phyloP scores from a whole-genome alignment of 2,113 vertebrate species.

The Hippocampus abdominalis region DNA sequence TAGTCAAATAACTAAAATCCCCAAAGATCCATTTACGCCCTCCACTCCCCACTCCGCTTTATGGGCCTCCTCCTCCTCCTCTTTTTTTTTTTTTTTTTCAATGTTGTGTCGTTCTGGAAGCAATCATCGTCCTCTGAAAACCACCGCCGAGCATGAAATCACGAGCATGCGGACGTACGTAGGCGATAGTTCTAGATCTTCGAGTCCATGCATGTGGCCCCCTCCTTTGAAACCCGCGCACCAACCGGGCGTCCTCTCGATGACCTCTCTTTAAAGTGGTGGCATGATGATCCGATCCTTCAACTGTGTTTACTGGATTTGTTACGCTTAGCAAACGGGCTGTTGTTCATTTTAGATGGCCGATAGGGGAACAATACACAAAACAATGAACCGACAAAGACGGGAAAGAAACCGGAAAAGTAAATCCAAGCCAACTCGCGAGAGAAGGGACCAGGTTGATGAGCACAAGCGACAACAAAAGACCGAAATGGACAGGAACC shows the following conservation, averaged over 20 bases:
- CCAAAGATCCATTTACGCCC: constrained; percentile 26
- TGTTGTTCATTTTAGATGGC: not conserved
- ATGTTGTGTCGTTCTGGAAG: constrained; percentile 59
- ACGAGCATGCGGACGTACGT: constrained; percentile 59
- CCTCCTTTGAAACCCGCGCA: constrained; percentile 59
- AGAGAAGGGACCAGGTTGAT: too few species aligned
- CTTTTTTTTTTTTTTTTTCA: not conserved
- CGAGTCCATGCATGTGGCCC: constrained; percentile 57
- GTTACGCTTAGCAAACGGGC: not conserved
- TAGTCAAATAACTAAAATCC: constrained; percentile 24
- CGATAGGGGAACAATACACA: not conserved
- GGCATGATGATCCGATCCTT: constrained; percentile 10
- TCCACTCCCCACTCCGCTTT: constrained; percentile 35
- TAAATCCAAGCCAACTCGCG: too few species aligned
- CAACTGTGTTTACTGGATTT: not conserved
- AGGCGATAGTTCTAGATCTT: constrained; percentile 60
- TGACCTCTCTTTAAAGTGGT: constrained; percentile 29
- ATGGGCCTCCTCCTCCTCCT: constrained; percentile 29
- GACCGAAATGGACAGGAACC: too few species aligned
- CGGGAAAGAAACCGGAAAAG: too few species aligned
- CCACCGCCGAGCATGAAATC: constrained; percentile 69
- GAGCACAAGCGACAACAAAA: too few species aligned
- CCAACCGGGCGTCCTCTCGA: constrained; percentile 24
- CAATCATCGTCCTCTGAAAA: constrained; percentile 67
- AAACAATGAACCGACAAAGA: too few species aligned